Conservation (phyloP, 1,140 invertebrate species). For the Saxidomus purpurata region DNA sequence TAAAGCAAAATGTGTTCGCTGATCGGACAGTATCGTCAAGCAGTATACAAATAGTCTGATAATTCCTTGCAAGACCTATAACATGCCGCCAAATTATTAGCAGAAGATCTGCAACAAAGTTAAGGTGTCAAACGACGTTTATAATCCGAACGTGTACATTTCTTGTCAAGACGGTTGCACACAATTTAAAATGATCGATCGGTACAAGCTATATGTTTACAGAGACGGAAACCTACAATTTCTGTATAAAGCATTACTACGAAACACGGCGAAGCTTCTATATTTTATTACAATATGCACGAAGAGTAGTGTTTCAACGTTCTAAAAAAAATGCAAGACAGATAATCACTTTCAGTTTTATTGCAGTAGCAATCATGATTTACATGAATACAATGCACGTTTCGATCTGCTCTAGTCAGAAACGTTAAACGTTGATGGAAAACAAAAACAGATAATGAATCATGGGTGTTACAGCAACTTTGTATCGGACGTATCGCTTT, state of each 20-base stretch:
- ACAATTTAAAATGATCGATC: not conserved
- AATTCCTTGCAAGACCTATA: not conserved
- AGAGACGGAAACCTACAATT: not conserved
- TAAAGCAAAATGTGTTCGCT: not conserved
- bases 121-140: not conserved
- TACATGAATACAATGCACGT: not conserved
- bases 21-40: not conserved
- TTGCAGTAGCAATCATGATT: not conserved
- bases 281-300: not conserved
- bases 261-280: not conserved
- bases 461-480: not conserved
- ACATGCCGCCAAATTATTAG: not conserved
- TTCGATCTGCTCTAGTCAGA: not conserved
- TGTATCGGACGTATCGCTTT: not conserved
- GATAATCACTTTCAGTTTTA: not conserved
- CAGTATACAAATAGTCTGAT: not conserved
- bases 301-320: not conserved
- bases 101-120: not conserved
- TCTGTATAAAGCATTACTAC: not conserved
- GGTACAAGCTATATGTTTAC: not conserved
- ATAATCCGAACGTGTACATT: not conserved
- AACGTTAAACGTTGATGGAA: not conserved
- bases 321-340: not conserved
- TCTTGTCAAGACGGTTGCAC: not conserved
- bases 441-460: not conserved